Percentiles rank a stretch among this genome's conserved stretches.
These are phyloP conservation scores for Buceros bicornis DNA, from an alignment of 2,797 vertebrate genomes.

Conservation along the genomic window DNA sequence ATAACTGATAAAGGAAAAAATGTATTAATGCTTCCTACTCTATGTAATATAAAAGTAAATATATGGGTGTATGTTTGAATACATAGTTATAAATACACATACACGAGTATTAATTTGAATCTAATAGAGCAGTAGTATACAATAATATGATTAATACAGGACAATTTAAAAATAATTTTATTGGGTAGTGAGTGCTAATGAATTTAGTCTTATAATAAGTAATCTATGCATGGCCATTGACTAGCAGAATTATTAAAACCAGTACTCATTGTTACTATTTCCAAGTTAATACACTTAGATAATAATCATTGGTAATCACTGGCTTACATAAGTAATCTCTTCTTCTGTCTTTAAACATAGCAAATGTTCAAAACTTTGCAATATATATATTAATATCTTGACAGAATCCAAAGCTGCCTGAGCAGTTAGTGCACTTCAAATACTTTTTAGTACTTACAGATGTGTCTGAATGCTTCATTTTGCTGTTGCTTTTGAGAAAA, in stretches of 20 bases:
- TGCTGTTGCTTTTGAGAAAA: conserved; percentile 7
- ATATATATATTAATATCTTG: background rate
- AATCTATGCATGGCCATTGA: background rate
- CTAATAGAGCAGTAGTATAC: background rate
- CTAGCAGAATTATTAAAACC: background rate
- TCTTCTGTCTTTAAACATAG: background rate
- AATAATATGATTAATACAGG: background rate
- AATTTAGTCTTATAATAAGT: background rate
- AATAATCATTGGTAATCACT: background rate
- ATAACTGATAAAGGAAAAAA: background rate
- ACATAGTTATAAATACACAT: background rate
- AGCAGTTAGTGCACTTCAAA: background rate
- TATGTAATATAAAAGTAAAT: background rate
- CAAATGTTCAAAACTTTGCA: background rate
- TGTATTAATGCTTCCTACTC: background rate
- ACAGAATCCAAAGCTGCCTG: background rate
- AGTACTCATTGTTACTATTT: background rate
- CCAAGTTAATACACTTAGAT: background rate
- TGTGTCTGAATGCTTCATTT: conserved; percentile 26
- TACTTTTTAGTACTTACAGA: conserved; percentile 52
- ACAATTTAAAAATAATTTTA: background rate
- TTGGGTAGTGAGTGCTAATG: background rate
- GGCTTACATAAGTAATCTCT: background rate
- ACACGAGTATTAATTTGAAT: background rate
- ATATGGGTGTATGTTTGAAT: background rate